phyloP scores from a whole-genome alignment of 2,113 vertebrate species.

The Silurus meridionalis region DNA sequence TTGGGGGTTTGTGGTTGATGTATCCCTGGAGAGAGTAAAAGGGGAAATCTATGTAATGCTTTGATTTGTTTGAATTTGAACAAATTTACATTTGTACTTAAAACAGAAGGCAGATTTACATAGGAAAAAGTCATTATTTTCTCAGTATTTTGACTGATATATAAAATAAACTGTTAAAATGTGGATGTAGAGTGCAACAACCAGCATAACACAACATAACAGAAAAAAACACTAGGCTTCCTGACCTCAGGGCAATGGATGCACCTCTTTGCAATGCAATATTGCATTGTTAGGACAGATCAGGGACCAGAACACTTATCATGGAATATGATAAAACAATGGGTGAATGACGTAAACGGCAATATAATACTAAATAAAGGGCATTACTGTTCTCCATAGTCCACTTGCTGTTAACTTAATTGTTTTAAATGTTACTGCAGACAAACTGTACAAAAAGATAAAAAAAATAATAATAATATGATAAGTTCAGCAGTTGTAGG shows the following conservation, averaged over 20 bases:
- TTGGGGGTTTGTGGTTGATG: conserved; percentile 24
- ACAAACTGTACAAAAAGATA: background rate
- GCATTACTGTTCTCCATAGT: too few relatives aligned
- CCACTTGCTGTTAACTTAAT: too few relatives aligned
- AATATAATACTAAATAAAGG: background rate
- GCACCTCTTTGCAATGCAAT: background rate
- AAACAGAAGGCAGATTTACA: background rate
- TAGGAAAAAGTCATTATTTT: background rate
- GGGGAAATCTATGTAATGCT: background rate
- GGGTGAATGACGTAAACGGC: background rate
- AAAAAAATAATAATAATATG: too few relatives aligned
- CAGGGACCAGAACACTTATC: background rate
- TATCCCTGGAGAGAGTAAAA: background rate
- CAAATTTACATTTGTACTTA: background rate
- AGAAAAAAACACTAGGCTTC: background rate
- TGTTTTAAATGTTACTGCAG: background rate
- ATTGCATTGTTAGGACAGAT: background rate
- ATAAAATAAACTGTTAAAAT: background rate
- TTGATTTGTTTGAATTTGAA: background rate
- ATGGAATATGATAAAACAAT: too few relatives aligned
- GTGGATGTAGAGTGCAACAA: background rate
- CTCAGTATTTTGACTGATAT: background rate
- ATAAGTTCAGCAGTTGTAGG: background rate
- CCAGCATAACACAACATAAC: background rate
- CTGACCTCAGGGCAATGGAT: background rate